Base-by-base conservation (phyloP, 1,140 invertebrate genomes). In the Periplaneta americana region DNA sequence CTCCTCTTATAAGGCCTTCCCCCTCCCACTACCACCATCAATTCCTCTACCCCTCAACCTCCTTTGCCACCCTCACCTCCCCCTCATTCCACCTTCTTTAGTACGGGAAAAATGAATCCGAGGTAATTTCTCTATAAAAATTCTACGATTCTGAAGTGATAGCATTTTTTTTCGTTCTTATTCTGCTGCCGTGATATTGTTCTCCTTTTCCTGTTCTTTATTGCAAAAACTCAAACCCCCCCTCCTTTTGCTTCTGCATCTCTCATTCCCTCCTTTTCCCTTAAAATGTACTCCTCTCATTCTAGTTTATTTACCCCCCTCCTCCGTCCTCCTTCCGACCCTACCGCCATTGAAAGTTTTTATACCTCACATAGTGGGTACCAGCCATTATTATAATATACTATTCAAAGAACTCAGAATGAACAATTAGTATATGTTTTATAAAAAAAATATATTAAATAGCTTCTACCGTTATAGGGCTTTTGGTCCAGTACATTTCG, bases 121-220 rank as follows among this genome's bases (percentile, higher is more conserved):
- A 74, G 79, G 79, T 80, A 80, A 80, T 80, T 80, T 80, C 79
- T 74, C 79, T 74, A 80, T 80, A 80, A 80, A 80, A 80, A 80
- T 80, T 80, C 79, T 80, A 80, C 79, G 79, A 80, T 80, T 80
- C 79, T 34, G 79, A 80, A 74, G 66, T 80, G 79, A 80, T 80
- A 80, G 39, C 39, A 31, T 34, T 74, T 80, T 74, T 74, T 80
- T 80, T 66, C 48, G 28, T 31, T 57, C 48, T 74, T 35, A 66
- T 66, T 66, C 48, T n/a, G 22, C 22, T 66, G 48, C 48, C 15
- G 22, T 80, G 79, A 80, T 74, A 80, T 80, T 80, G 79, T 80
- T 80, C 39, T 37, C 77, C 77, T n/a, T 66, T 80, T 80, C 79
- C 79, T 74, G 39, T 57, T 80, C 34, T 80, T 80, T 80, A 80